Evolutionary conservation across 2,888 invertebrate genomes (phyloP), one percentile per base, ranked within the genome.

Genomic region (Trissoscelio sp.): DNA sequence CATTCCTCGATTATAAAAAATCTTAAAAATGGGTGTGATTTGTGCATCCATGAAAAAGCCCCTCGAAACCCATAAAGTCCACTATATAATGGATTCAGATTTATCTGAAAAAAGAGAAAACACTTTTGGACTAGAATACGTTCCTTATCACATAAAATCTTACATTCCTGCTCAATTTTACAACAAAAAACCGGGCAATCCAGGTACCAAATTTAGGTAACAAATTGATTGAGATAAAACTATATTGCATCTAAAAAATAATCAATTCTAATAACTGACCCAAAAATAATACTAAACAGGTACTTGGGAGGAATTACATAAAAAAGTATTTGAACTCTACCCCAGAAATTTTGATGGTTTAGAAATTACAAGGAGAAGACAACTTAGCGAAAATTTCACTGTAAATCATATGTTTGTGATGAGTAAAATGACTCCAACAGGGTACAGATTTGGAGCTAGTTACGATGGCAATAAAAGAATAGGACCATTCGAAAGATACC

Each of bases 241-340:
- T 39, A n/a, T n/a, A n/a, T n/a, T n/a, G 3, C 31, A 31, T 31
- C 31, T 12, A 48, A 48, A 48, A 39, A 39, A 39, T 48, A 48
- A 20, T 48, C n/a, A n/a, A n/a, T n/a, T n/a, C n/a, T n/a, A n/a
- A n/a, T n/a, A n/a, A n/a, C n/a, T n/a, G n/a, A n/a, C n/a, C n/a
- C n/a, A n/a, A n/a, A n/a, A 14, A 24, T 20, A 42, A 70, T 57
- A 14, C 24, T 20, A 31, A 57, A 51, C 31, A 82, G 90, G 91
- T n/a, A 89, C 87, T 18, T 89, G 91, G 80, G 89, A 88, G 57
- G 89, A 91, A 2, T 83, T 91, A n/a, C 91, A 91, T 55, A 89
- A 87, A 48, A 89, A 87, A 74, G 87, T 88, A 5, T 87, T 88
- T 22, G 86, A 87, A 5, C 83, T 91, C 14, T 88, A 89, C 55